Evolutionary conservation across 1,140 invertebrate species (phyloP).

Genomic region (Wiebesia pumilae): DNA sequence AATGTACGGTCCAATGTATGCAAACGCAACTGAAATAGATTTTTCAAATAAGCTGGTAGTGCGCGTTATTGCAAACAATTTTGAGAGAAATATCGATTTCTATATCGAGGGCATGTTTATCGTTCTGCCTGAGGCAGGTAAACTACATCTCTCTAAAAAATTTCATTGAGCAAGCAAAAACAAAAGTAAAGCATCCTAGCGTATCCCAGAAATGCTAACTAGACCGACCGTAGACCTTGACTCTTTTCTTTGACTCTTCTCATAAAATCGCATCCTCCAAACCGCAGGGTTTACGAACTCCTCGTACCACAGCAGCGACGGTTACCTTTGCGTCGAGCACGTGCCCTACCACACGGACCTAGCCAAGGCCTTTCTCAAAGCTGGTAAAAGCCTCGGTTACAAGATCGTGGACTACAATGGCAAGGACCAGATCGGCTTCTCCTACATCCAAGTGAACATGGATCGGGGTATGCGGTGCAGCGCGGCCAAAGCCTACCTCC

Average conservation of each 20-base stretch:
- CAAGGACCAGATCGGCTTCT: constrained; percentile 75
- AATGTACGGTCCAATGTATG: too few relatives aligned
- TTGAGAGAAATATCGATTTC: too few relatives aligned
- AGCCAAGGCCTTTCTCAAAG: constrained; percentile 75
- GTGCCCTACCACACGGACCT: constrained; percentile 71
- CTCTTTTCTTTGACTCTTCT: background rate
- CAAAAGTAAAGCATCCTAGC: too few relatives aligned
- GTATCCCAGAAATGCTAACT: background rate
- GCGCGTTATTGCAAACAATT: too few relatives aligned
- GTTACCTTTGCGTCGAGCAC: constrained; percentile 71
- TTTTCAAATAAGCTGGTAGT: too few relatives aligned
- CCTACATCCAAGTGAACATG: constrained; percentile 81
- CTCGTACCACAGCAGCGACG: constrained; percentile 72
- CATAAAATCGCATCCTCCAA: background rate
- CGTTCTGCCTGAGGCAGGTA: too few relatives aligned
- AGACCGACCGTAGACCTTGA: background rate
- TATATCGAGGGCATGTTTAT: too few relatives aligned
- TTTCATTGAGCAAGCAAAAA: too few relatives aligned
- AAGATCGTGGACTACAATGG: constrained; percentile 76
- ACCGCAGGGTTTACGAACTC: constrained; percentile 66
- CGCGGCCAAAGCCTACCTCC: constrained; percentile 79
- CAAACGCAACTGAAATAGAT: too few relatives aligned
- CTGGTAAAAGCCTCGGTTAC: constrained; percentile 76
- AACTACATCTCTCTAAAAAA: too few relatives aligned
- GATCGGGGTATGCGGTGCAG: constrained; percentile 79